A percentile compares a stretch with the other conserved stretches of the same genome.
Conservation (phyloP, 2,113 vertebrate species). For the Capreolus pygargus region DNA sequence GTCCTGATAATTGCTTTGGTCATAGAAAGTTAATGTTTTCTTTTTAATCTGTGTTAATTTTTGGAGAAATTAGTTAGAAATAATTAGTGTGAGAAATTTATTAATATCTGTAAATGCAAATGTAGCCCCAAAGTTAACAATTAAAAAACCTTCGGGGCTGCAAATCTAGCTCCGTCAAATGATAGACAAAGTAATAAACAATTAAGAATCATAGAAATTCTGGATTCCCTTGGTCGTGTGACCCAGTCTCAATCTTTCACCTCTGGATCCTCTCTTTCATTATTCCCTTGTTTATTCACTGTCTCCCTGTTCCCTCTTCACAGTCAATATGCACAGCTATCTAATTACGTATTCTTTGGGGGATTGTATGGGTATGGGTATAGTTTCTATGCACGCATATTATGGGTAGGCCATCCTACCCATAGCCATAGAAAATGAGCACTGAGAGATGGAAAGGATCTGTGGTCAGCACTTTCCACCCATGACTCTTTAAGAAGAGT, state of each 20-base stretch:
- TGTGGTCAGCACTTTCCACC: neutral
- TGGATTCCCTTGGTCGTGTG: neutral
- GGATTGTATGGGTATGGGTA: neutral
- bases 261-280: neutral
- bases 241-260: neutral
- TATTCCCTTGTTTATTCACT: neutral
- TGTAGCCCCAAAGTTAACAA: slow-evolving; percentile 75
- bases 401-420: neutral
- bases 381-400: neutral
- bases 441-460: neutral
- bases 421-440: neutral
- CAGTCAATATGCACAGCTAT: neutral
- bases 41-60: slow-evolving; percentile 75
- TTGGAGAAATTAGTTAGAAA: slow-evolving; percentile 25
- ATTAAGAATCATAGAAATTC: slow-evolving; percentile 26
- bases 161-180: slow-evolving; percentile 51
- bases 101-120: slow-evolving; percentile 74
- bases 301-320: neutral
- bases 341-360: neutral
- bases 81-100: slow-evolving; percentile 79
- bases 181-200: slow-evolving; percentile 44
- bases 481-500: neutral
- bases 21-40: slow-evolving; percentile 47
- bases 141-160: slow-evolving; percentile 64
- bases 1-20: slow-evolving; percentile 12